Conservation (phyloP, 2,113 vertebrate genomes). For the Anser brachyrhynchus region DNA sequence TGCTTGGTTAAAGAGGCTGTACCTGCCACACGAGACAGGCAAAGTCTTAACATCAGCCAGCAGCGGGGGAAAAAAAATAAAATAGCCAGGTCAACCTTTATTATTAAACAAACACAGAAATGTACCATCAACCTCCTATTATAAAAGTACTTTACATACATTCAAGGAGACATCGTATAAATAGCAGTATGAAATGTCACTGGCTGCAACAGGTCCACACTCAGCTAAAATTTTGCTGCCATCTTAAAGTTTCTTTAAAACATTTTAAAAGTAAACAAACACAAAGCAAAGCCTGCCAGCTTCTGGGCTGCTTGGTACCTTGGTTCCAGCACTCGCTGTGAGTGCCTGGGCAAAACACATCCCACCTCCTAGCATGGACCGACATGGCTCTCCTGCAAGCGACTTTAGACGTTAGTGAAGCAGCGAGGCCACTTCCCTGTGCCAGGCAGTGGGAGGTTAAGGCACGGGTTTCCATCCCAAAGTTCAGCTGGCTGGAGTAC, state of each 20-base stretch:
- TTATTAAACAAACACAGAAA: conserved; percentile 57
- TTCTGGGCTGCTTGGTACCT: not conserved
- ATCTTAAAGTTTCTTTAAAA: conserved; percentile 19
- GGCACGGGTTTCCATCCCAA: conserved; percentile 58
- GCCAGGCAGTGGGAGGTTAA: not conserved
- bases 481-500: not conserved
- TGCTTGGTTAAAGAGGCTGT: not conserved
- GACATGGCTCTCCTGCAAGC: not conserved
- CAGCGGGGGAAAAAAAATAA: conserved; percentile 39
- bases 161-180: conserved; percentile 49
- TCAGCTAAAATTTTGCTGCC: not conserved
- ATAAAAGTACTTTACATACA: conserved; percentile 63
- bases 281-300: not conserved
- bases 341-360: not conserved
- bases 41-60: conserved; percentile 28
- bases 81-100: conserved; percentile 49
- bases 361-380: not conserved
- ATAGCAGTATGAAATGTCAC: conserved; percentile 52
- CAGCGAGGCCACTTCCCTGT: not conserved
- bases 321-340: not conserved
- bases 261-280: not conserved
- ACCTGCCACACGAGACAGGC: not conserved
- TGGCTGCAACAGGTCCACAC: conserved; percentile 18
- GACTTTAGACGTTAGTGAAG: fast-evolving
- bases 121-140: conserved; percentile 36